A percentile compares a stretch with the other conserved stretches of the same genome.
These are phyloP conservation scores for Nephrocerus scutellatus DNA, from an alignment of 2,888 invertebrate genomes.

Conservation along the genomic window DNA sequence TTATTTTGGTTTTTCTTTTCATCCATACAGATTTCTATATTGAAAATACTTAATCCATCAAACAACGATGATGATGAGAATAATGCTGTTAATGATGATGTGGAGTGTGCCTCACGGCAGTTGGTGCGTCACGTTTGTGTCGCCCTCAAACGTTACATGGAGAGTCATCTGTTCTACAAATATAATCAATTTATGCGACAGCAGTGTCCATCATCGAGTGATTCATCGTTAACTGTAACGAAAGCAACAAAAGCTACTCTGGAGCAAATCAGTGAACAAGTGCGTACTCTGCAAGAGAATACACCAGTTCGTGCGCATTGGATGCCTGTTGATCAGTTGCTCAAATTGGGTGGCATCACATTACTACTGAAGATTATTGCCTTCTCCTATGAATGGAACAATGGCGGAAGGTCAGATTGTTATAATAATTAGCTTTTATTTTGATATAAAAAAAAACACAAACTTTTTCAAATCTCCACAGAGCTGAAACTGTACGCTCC, in stretches of 20 bases:
- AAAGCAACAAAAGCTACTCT: slow-evolving; percentile 60
- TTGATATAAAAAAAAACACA: no score
- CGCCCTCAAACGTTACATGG: slow-evolving; percentile 82
- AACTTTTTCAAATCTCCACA: slow-evolving; percentile 35
- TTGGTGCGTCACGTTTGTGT: slow-evolving; percentile 86
- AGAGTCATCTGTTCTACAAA: slow-evolving; percentile 78
- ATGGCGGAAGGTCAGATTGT: slow-evolving; percentile 54
- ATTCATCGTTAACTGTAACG: slow-evolving; percentile 46
- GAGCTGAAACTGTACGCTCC: slow-evolving; percentile 73
- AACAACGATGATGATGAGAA: slow-evolving; percentile 50
- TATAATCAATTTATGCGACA: slow-evolving; percentile 63
- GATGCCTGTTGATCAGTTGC: slow-evolving; percentile 82
- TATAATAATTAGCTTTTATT: not conserved
- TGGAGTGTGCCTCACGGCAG: slow-evolving; percentile 83
- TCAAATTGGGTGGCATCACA: slow-evolving; percentile 74
- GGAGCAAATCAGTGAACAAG: slow-evolving; percentile 80
- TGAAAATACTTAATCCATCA: slow-evolving; percentile 69
- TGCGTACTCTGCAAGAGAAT: slow-evolving; percentile 70
- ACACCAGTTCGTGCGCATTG: slow-evolving; percentile 72
- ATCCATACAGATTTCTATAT: slow-evolving; percentile 63
- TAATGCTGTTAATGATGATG: slow-evolving; percentile 67
- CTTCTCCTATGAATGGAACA: slow-evolving; percentile 84
- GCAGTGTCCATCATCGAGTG: slow-evolving; percentile 48
- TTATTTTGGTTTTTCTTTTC: slow-evolving; percentile 7
- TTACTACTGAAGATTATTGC: slow-evolving; percentile 80